Percentiles rank a stretch among this genome's conserved stretches.
These are phyloP conservation scores for Boleophthalmus pectinirostris DNA, from an alignment of 2,113 vertebrate species.

Conservation along the genomic window DNA sequence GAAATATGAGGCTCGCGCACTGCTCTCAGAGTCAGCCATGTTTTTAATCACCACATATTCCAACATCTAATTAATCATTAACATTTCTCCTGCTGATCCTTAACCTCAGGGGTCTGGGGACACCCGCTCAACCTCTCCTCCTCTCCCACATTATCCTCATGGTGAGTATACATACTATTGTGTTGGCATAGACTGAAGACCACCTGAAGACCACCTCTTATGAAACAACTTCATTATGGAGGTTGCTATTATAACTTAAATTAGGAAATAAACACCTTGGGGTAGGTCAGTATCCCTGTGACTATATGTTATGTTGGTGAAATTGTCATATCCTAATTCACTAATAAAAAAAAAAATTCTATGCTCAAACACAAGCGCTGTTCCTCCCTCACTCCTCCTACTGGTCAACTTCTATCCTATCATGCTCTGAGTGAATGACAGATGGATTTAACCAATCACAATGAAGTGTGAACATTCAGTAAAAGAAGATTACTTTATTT, in stretches of 20 bases:
- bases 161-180: constrained; percentile 7
- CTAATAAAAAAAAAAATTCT: too few relatives aligned
- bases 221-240: not conserved
- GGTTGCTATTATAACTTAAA: not conserved
- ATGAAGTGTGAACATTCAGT: too few relatives aligned
- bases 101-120: constrained; percentile 56
- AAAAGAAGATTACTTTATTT: too few relatives aligned
- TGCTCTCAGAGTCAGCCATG: constrained; percentile 62
- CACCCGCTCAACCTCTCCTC: constrained; percentile 52
- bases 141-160: constrained; percentile 43
- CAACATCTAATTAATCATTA: constrained; percentile 83
- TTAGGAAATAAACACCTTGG: not conserved
- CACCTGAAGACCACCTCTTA: constrained; percentile 12
- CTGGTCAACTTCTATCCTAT: too few relatives aligned
- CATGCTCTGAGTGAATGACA: too few relatives aligned
- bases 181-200: constrained; percentile 12
- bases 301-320: too few relatives aligned
- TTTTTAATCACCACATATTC: constrained; percentile 78
- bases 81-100: constrained; percentile 76
- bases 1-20: constrained; percentile 51
- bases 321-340: too few relatives aligned
- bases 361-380: too few relatives aligned
- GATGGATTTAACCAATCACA: too few relatives aligned
- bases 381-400: too few relatives aligned
- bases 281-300: not conserved